Conservation (phyloP, 2,113 vertebrate genomes). For the Sinosuthora webbiana region DNA sequence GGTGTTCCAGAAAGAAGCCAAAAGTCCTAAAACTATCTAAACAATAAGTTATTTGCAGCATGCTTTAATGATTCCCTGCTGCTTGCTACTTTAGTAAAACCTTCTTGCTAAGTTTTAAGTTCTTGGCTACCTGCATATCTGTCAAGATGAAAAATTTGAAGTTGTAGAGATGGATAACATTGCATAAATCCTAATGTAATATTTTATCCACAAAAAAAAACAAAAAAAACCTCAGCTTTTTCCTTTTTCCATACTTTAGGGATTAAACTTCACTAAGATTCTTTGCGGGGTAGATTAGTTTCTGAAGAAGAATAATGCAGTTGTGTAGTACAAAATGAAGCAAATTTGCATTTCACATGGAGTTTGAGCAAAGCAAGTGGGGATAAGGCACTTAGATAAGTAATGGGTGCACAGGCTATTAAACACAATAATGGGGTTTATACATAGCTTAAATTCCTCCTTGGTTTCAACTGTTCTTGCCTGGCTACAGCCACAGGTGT, state of each 20-base stretch:
- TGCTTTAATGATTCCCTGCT: background rate
- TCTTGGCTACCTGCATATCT: background rate
- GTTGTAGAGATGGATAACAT: background rate
- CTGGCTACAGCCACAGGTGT: background rate
- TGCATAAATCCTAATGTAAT: background rate
- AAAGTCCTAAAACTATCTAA: background rate
- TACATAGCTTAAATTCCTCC: background rate
- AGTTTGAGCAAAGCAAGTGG: background rate
- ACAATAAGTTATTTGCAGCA: background rate
- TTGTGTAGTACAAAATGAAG: background rate
- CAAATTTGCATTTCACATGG: background rate
- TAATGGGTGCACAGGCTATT: background rate
- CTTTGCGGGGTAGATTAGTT: background rate
- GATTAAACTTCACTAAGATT: background rate
- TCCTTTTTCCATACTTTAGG: background rate
- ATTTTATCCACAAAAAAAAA: background rate
- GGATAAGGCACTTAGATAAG: background rate
- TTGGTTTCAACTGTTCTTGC: background rate
- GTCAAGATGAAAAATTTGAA: background rate
- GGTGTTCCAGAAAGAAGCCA: background rate
- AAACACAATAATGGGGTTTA: background rate
- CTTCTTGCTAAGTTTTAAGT: background rate
- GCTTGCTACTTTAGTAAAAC: background rate
- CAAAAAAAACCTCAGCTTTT: background rate
- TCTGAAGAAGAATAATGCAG: background rate